A percentile compares a stretch with the other conserved stretches of the same genome.
phyloP scores from a whole-genome alignment of 2,797 vertebrate species.

The Betta splendens region DNA sequence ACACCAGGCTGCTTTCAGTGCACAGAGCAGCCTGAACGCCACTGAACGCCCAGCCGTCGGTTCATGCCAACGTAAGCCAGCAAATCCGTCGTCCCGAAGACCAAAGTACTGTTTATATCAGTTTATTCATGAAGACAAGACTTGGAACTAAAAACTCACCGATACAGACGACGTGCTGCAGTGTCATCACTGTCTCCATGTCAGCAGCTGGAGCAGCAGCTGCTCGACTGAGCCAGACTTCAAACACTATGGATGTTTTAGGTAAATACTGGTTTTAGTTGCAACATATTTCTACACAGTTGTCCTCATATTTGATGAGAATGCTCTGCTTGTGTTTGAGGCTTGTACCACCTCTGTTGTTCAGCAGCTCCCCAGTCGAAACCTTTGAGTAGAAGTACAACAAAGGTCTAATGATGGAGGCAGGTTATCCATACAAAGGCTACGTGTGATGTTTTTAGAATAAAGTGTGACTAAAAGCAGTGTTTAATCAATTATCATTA shows the following conservation, averaged over 20 bases:
- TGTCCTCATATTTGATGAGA: not conserved
- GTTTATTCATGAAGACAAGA: too few species aligned
- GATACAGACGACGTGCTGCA: too few species aligned
- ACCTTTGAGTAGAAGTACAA: conserved; percentile 92
- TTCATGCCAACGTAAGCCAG: too few species aligned
- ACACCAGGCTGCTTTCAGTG: too few species aligned
- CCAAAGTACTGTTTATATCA: too few species aligned
- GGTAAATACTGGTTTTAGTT: conserved; percentile 61
- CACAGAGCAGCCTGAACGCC: too few species aligned
- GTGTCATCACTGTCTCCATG: too few species aligned
- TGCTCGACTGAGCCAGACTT: conserved; percentile 89
- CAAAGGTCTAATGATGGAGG: conserved; percentile 87
- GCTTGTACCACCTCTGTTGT: conserved; percentile 20
- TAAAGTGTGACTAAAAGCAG: not conserved
- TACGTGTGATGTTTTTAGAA: conserved; percentile 65
- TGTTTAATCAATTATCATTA: not conserved
- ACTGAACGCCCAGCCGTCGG: too few species aligned
- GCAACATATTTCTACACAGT: not conserved
- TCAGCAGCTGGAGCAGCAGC: conserved; percentile 90
- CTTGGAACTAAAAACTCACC: too few species aligned
- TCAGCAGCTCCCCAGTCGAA: conserved; percentile 91
- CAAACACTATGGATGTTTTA: conserved; percentile 87
- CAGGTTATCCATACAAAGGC: conserved; percentile 84
- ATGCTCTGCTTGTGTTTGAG: not conserved
- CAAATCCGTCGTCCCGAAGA: too few species aligned